Base-by-base conservation (phyloP, 2,113 vertebrate species). In the Sigmodon hispidus region DNA sequence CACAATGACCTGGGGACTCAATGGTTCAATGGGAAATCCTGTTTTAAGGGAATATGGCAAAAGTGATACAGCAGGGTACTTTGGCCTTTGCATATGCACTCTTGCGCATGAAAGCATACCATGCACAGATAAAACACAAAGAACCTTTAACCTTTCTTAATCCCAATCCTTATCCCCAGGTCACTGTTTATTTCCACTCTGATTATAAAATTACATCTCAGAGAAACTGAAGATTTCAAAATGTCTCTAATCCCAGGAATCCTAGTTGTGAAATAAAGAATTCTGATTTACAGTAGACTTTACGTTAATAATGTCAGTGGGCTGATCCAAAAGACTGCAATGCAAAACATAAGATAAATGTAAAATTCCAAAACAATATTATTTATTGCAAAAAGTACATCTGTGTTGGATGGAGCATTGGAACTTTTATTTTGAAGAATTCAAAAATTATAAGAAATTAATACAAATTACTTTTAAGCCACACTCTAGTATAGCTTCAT, bases 401-500 rank as follows among this genome's bases (percentile, higher is more conserved):
- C 26, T n/a, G 0, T 43, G 9, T 90, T 52, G 17, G 43, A 43
- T 84, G 70, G 89, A 63, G 45, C 59, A 84, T 31, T 1, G 69
- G 50, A 76, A 86, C 55, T 83, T 85, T 61, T 59, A 57, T 87
- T 67, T 89, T 76, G 17, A 90, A 84, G 15, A 61, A 3, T 90
- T 93, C 57, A 91, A 96, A 92, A 92, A 57, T 67, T 31, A 22
- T 72, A 43, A 88, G 3, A 93, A 91, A 72, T 59, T 43, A 93
- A 57, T 3, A 4, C 69, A 89, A 94, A 63, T 31, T 26, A 88
- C 2, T 85, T 87, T 93, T 75, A 21, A 45, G 63, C 11, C 36
- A 83, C 69, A 9, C 26, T 95, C 89, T 87, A 69, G 65, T 61
- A 31, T 17, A 92, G 22, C 6, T 84, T 94, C 19, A 59, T 81